Evolutionary conservation across 2,888 invertebrate species (phyloP).

Genomic region (Pharmacophagus antenor): DNA sequence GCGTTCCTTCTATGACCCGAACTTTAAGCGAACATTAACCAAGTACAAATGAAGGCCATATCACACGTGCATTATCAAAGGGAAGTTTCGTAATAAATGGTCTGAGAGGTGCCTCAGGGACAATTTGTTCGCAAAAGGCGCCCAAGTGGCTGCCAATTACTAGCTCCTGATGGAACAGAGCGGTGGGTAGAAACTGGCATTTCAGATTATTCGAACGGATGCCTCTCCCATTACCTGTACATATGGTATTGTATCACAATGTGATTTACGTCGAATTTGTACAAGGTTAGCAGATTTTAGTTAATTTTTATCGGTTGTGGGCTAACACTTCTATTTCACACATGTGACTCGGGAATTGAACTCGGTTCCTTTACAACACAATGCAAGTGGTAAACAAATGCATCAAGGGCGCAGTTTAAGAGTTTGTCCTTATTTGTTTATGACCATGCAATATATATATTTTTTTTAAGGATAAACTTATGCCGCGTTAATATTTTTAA

Average conservation of each 20-base stretch:
- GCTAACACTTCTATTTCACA: too few species aligned
- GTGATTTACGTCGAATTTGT: background rate
- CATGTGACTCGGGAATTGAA: too few species aligned
- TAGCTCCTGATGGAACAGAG: constrained; percentile 52
- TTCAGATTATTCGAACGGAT: constrained; percentile 42
- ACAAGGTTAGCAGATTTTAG: background rate
- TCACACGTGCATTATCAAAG: constrained; percentile 36
- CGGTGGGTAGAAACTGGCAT: constrained; percentile 51
- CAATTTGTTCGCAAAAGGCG: constrained; percentile 61
- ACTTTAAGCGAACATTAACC: background rate
- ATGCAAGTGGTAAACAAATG: too few species aligned
- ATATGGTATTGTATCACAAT: background rate
- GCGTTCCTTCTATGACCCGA: background rate
- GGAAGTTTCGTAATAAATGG: constrained; percentile 46
- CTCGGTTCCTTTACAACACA: too few species aligned
- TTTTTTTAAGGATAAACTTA: too few species aligned
- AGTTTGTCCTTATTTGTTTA: too few species aligned
- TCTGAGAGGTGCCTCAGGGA: constrained; percentile 41
- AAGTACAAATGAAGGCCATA: constrained; percentile 26
- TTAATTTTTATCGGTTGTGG: too few species aligned
- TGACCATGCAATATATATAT: too few species aligned
- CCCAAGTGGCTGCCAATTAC: constrained; percentile 47
- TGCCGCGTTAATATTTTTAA: too few species aligned
- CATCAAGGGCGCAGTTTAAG: too few species aligned
- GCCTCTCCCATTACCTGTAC: background rate